These are phyloP conservation scores for Dendrocincla tyrannina DNA, from an alignment of 2,797 vertebrate species.

Conservation along the genomic window DNA sequence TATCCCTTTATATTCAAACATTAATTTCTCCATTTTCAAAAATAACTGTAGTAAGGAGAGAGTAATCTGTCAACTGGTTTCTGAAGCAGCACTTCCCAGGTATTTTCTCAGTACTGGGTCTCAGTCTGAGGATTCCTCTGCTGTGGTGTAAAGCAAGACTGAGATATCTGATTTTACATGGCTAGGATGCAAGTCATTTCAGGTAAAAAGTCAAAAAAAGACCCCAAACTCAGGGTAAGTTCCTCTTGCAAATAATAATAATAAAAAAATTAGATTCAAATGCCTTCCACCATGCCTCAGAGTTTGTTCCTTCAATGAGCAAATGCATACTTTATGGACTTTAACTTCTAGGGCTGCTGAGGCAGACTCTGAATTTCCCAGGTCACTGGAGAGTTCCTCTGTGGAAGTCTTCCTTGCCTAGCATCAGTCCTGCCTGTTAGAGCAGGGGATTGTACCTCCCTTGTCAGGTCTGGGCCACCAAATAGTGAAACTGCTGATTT, in stretches of 20 bases:
- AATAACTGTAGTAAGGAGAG: neutral
- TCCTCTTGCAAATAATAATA: neutral
- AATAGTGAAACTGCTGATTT: neutral
- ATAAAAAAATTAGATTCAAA: neutral
- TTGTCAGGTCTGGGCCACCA: neutral
- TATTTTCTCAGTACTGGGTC: neutral
- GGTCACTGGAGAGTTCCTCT: neutral
- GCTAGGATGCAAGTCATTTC: neutral
- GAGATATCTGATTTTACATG: neutral
- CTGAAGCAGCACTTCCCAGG: neutral
- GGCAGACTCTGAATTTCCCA: neutral
- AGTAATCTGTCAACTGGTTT: neutral
- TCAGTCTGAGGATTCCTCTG: neutral
- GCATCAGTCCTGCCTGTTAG: accelerated
- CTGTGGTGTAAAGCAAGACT: neutral
- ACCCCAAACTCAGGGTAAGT: neutral
- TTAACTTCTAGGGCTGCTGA: neutral
- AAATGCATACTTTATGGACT: neutral
- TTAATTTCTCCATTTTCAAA: neutral
- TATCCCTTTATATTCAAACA: neutral
- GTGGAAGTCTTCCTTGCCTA: neutral
- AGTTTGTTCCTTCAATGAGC: neutral
- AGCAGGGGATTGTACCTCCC: neutral
- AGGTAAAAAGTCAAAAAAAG: neutral
- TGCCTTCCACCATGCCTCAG: neutral